These are phyloP conservation scores for Vidua chalybeata DNA, from an alignment of 2,113 vertebrate genomes.

Conservation along the genomic window DNA sequence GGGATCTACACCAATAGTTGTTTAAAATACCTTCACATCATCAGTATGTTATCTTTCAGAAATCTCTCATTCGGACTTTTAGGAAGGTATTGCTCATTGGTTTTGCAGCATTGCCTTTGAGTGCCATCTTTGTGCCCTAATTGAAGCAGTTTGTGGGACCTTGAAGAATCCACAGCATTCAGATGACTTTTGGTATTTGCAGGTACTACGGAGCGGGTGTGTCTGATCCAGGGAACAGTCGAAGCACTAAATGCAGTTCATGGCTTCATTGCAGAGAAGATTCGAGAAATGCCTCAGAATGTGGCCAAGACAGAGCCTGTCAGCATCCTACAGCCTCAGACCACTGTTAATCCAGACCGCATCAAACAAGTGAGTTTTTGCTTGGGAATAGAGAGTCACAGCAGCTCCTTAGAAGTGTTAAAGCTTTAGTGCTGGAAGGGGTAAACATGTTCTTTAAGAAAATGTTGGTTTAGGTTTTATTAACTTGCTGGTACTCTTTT, in stretches of 20 bases:
- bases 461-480: conserved; percentile 21
- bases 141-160: neutral
- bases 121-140: neutral
- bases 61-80: neutral
- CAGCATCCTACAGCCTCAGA: conserved; percentile 99
- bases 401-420: conserved; percentile 58
- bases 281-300: conserved; percentile 99
- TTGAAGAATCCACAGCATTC: neutral
- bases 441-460: neutral
- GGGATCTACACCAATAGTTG: neutral
- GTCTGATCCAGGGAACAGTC: conserved; percentile 98
- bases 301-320: conserved; percentile 98
- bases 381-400: conserved; percentile 67
- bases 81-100: neutral
- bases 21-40: neutral
- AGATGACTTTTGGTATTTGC: conserved; percentile 35
- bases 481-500: conserved; percentile 4
- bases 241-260: conserved; percentile 98
- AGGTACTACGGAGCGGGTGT: conserved; percentile 98
- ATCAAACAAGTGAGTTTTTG: conserved; percentile 96
- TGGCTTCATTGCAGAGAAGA: conserved; percentile 99
- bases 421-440: conserved; percentile 20
- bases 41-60: neutral
- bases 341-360: conserved; percentile 97
- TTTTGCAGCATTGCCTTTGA: neutral